Evolutionary conservation across 92 coral and sea anemone species (phyloP), one percentile per base, ranked within the genome.

Genomic region (Pocillopora grandis): DNA sequence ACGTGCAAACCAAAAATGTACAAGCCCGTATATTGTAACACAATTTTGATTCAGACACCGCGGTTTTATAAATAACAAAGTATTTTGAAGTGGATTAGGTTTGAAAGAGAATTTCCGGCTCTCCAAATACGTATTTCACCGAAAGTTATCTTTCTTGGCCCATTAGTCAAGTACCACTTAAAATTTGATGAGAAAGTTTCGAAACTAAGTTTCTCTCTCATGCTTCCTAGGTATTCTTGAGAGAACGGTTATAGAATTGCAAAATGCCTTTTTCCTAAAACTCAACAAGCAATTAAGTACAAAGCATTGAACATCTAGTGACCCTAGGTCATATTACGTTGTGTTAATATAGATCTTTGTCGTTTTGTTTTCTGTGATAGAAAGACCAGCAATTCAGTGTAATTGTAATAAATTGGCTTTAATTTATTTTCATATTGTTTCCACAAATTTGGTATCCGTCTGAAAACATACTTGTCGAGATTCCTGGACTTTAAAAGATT

Each of bases 391-490:
- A 57, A 55, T 78, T 63, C 49, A 78, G 42, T 78, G 52, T 79
- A 79, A 79, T 66, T 79, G 74, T 63, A 66, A 49, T 49, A 66
- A 36, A 62, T 20, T 61, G 61, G 71, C 60, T 10, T 31, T 69
- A 18, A 35, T 31, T 76, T 27, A 70, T 35, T 37, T 35, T 52
- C 17, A 36, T 17, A 16, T 49, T 70, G 20, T 70, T 49, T 35
- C 36, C 12, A 35, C 18, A 70, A 70, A 69, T 16, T 4, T 11
- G 75, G 5, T 12, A 31, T 55, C 33, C 42, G 17, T 66, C 36
- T 20, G 69, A 1, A 3, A 42, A 67, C 72, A 16, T 33, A 16
- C 48, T 3, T 68, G 33, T 15, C 3, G 21, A 2, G 14, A 68
- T 68, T 68, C 49, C 19, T 69, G 73, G 52, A 69, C 31, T 27